These are phyloP conservation scores for Orchesella cincta DNA, from an alignment of 1,140 invertebrate species.

Conservation along the genomic window DNA sequence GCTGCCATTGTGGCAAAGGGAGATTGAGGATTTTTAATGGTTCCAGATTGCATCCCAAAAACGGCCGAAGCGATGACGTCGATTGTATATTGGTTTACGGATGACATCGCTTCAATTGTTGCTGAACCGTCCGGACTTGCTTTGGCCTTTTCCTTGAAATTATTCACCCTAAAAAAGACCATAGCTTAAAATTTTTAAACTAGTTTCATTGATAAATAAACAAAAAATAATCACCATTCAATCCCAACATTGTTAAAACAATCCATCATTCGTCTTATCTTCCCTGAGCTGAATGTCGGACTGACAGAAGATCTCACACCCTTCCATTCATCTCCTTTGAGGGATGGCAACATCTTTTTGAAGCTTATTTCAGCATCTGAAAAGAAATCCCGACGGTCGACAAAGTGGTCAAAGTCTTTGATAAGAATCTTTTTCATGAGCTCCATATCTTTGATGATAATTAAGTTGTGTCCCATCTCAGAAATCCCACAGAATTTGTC, in stretches of 20 bases:
- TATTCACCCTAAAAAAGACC: not conserved
- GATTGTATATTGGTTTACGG: not conserved
- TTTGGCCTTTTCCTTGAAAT: not conserved
- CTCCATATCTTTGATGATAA: not conserved
- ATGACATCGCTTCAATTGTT: not conserved
- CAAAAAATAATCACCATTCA: no score
- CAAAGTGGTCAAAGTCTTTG: conserved; percentile 19
- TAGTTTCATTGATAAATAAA: no score
- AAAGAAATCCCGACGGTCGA: conserved; percentile 27
- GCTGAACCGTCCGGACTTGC: not conserved
- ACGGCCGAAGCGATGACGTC: not conserved
- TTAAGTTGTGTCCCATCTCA: not conserved
- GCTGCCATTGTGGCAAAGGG: not conserved
- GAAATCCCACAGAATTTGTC: not conserved
- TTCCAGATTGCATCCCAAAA: not conserved
- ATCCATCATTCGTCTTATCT: conserved; percentile 1
- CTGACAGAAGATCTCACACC: not conserved
- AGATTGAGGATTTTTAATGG: not conserved
- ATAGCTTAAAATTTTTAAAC: not conserved
- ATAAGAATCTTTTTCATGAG: conserved; percentile 5
- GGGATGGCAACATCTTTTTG: not conserved
- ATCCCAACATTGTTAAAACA: not conserved
- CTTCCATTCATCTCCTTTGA: conserved; percentile 2
- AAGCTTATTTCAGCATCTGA: not conserved
- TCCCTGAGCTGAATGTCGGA: not conserved